Evolutionary conservation across 2,888 invertebrate species (phyloP).

Genomic region (Dastarcus helophoroides): DNA sequence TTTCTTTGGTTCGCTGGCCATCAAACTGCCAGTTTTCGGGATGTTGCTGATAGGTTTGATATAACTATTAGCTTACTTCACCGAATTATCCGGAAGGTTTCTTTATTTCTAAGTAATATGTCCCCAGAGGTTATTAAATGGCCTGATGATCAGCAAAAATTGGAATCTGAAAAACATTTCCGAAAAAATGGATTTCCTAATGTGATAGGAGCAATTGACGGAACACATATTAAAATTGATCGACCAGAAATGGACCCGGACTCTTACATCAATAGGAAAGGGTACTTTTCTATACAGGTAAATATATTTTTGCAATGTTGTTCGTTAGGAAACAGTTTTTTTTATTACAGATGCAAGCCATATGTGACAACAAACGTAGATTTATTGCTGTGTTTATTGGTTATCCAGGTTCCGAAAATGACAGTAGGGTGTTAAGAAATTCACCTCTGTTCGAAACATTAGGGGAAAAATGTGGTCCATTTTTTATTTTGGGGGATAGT

Average conservation of each 20-base stretch:
- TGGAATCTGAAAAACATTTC: slow-evolving; percentile 11
- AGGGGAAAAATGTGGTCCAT: no score
- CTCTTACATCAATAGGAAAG: slow-evolving; percentile 15
- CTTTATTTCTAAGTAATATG: slow-evolving; percentile 13
- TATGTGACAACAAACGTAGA: no score
- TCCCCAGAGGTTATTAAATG: slow-evolving; percentile 14
- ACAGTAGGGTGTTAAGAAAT: no score
- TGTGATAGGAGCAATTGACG: slow-evolving; percentile 14
- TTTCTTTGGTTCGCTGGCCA: slow-evolving; percentile 16
- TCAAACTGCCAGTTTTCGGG: slow-evolving; percentile 15
- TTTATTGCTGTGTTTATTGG: no score
- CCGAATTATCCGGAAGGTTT: slow-evolving; percentile 11
- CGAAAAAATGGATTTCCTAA: slow-evolving; percentile 11
- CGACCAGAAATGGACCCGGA: slow-evolving; percentile 13
- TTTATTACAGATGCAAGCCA: no score
- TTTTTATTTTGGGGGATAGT: no score
- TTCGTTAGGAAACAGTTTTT: no score
- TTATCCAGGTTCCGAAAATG: no score
- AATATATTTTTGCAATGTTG: no score
- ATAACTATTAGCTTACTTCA: slow-evolving; percentile 13
- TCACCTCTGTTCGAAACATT: no score
- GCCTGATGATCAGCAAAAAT: slow-evolving; percentile 14
- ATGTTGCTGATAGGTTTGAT: slow-evolving; percentile 17
- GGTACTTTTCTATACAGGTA: slow-evolving; percentile 13
- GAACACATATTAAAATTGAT: slow-evolving; percentile 13